Evolutionary conservation across 2,113 vertebrate species (phyloP).

Genomic region (Alligator mississippiensis): DNA sequence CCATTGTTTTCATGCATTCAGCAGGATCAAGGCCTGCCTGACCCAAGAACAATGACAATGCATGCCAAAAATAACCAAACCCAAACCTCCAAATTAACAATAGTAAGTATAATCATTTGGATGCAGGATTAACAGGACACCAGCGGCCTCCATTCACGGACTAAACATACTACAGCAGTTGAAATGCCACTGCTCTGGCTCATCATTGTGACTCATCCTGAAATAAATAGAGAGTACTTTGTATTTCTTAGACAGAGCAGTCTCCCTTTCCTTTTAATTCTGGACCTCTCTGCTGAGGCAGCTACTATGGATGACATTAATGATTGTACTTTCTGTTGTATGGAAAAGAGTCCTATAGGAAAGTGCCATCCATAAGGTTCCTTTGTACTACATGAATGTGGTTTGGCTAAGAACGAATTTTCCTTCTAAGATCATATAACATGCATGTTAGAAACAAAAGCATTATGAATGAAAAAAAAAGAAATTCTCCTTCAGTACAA

Average conservation of each 20-base stretch:
- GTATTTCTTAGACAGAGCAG: neutral
- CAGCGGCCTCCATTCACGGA: neutral
- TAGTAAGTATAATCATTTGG: neutral
- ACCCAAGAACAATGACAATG: neutral
- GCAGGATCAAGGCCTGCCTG: neutral
- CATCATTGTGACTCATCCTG: neutral
- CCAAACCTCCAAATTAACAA: no score
- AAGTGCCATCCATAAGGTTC: neutral
- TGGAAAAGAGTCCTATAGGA: neutral
- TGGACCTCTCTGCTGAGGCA: neutral
- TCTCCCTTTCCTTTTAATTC: neutral
- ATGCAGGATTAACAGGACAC: neutral
- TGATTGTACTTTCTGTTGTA: neutral
- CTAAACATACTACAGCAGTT: neutral
- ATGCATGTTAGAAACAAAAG: slow-evolving; percentile 31
- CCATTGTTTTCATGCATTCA: neutral
- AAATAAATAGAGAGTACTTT: neutral
- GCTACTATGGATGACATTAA: neutral
- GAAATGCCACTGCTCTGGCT: neutral
- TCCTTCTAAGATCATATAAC: slow-evolving; percentile 30
- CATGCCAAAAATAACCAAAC: neutral
- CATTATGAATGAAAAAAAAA: neutral
- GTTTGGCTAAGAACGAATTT: slow-evolving; percentile 21
- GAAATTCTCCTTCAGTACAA: neutral
- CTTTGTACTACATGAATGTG: slow-evolving; percentile 4